phyloP scores from a whole-genome alignment of 2,888 invertebrate species.

The Chrysotoxum bicinctum region DNA sequence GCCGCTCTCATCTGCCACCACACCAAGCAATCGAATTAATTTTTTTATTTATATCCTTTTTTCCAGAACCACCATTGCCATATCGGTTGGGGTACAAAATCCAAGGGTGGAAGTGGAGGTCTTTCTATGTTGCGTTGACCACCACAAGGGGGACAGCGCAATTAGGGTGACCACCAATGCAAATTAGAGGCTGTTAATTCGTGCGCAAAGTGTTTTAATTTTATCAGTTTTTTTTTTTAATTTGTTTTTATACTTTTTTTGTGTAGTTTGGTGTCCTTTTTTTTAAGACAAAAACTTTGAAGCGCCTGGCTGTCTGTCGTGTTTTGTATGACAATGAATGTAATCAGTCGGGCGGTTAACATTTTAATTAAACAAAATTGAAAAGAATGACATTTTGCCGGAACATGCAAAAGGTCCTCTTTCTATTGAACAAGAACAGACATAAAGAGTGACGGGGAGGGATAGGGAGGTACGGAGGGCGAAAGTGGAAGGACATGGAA shows the following conservation, averaged over 20 bases:
- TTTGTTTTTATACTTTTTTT: neutral
- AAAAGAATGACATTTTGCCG: slow-evolving; percentile 40
- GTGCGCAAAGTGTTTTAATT: slow-evolving; percentile 72
- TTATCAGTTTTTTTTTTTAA: slow-evolving; percentile 25
- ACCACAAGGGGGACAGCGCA: slow-evolving; percentile 54
- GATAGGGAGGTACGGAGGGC: too few relatives aligned
- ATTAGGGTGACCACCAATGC: slow-evolving; percentile 70
- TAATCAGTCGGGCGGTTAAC: slow-evolving; percentile 59
- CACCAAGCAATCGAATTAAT: slow-evolving; percentile 65
- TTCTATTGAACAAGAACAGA: neutral
- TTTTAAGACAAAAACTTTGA: slow-evolving; percentile 31
- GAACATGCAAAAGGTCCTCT: slow-evolving; percentile 11
- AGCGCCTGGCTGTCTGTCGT: slow-evolving; percentile 49
- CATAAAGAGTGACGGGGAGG: neutral
- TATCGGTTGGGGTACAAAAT: neutral
- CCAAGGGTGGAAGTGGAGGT: neutral
- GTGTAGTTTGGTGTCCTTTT: slow-evolving; percentile 4
- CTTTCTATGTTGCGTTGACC: slow-evolving; percentile 6
- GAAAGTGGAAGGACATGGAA: neutral
- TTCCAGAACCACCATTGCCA: slow-evolving; percentile 8
- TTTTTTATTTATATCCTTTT: slow-evolving; percentile 39
- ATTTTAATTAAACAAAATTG: slow-evolving; percentile 70
- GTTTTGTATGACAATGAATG: slow-evolving; percentile 57
- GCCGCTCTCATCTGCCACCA: neutral
- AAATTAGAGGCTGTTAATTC: slow-evolving; percentile 73